A percentile compares a stretch with the other conserved stretches of the same genome.
Conservation (phyloP, 2,888 invertebrate species). For the Achlya flavicornis region DNA sequence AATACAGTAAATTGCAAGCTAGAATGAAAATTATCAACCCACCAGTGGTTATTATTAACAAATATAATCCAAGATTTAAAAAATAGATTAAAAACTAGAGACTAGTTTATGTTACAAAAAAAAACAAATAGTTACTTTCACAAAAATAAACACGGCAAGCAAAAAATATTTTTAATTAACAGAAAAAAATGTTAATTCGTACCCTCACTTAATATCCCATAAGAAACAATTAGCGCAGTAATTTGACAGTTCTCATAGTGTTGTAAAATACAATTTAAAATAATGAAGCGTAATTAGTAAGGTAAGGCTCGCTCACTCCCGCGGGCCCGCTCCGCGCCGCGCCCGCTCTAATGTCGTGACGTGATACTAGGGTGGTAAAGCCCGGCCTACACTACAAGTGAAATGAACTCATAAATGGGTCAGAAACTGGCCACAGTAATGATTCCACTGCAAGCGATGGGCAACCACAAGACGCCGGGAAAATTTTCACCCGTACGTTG, state of each 20-base stretch:
- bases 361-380: not conserved
- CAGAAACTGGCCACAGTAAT: no score
- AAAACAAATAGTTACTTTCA: not conserved
- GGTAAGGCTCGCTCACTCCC: not conserved
- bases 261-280: conserved; percentile 7
- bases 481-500: no score
- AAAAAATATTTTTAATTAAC: conserved; percentile 2
- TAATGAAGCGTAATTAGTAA: conserved; percentile 7
- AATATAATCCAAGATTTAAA: no score
- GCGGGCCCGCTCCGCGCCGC: not conserved
- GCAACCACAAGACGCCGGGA: no score
- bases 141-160: not conserved
- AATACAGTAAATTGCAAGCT: no score
- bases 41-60: no score
- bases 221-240: conserved; percentile 6
- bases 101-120: no score
- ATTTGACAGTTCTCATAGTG: conserved; percentile 8
- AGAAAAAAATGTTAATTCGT: conserved; percentile 1
- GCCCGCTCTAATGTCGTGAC: not conserved
- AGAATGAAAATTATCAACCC: no score
- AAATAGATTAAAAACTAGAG: no score
- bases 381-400: no score
- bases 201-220: conserved; percentile 9
- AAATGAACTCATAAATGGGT: no score
- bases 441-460: no score